phyloP scores from a whole-genome alignment of 92 coral and sea anemone genomes.

The Micromussa lordhowensis region DNA sequence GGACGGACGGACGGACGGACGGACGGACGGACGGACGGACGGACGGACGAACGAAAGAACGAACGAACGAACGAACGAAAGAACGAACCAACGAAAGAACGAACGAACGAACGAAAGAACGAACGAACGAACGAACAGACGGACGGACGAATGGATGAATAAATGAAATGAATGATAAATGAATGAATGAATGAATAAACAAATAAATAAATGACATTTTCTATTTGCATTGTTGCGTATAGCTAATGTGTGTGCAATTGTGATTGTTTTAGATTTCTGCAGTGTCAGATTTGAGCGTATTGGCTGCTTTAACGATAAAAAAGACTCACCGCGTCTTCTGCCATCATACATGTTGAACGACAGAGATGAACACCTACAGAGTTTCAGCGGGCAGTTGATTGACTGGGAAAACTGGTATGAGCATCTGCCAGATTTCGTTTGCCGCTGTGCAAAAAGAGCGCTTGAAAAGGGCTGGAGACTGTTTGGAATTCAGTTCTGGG shows the following conservation, averaged over 20 bases:
- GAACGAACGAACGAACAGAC: too few species aligned
- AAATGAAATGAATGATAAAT: too few species aligned
- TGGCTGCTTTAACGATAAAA: slow-evolving; percentile 22
- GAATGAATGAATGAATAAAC: too few species aligned
- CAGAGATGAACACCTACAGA: slow-evolving; percentile 55
- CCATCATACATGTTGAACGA: slow-evolving; percentile 76
- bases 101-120: too few species aligned
- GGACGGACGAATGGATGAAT: too few species aligned
- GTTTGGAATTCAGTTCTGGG: slow-evolving; percentile 80
- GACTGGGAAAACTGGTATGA: slow-evolving; percentile 81
- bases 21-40: too few species aligned
- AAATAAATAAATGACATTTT: too few species aligned
- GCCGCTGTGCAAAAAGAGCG: slow-evolving; percentile 87
- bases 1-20: too few species aligned
- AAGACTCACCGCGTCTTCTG: slow-evolving; percentile 53
- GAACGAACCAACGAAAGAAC: too few species aligned
- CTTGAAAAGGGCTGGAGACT: slow-evolving; percentile 69
- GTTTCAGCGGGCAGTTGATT: slow-evolving; percentile 58
- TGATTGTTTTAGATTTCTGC: slow-evolving; percentile 25
- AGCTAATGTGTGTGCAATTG: not conserved
- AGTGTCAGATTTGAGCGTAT: slow-evolving; percentile 23
- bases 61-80: too few species aligned
- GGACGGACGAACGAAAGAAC: too few species aligned
- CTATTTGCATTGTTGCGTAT: not conserved
- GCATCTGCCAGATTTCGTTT: slow-evolving; percentile 71